These are phyloP conservation scores for Varecia variegata DNA, from an alignment of 2,797 vertebrate genomes.

Conservation along the genomic window DNA sequence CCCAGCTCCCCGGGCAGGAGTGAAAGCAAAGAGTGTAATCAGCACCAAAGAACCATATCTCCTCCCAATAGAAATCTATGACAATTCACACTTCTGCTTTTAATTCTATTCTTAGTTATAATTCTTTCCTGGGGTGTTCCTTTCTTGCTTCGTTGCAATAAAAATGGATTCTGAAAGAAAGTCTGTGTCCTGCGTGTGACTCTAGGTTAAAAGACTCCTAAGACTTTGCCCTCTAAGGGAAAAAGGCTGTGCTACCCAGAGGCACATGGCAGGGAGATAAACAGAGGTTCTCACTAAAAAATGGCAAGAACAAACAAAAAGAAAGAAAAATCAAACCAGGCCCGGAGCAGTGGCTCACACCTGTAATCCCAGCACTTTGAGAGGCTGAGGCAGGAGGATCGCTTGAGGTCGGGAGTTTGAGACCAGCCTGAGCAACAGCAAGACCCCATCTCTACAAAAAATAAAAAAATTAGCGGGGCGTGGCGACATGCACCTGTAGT, in stretches of 20 bases:
- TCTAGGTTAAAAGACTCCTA: not conserved
- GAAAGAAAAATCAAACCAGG: not conserved
- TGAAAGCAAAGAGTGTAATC: not conserved
- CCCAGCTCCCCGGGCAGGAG: not conserved
- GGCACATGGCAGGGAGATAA: not conserved
- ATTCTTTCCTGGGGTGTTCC: not conserved
- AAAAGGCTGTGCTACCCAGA: not conserved
- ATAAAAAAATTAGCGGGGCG: no score
- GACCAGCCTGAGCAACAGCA: not conserved
- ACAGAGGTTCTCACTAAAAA: not conserved
- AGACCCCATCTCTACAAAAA: not conserved
- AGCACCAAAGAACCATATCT: not conserved
- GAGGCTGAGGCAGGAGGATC: not conserved
- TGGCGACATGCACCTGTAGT: not conserved
- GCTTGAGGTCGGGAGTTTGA: not conserved
- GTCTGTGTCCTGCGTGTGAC: not conserved
- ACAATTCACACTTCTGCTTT: not conserved
- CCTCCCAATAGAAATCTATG: not conserved
- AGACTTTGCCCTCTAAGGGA: not conserved
- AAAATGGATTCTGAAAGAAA: conserved; percentile 33
- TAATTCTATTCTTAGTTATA: not conserved
- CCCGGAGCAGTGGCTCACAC: not conserved
- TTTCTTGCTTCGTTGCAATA: conserved; percentile 43
- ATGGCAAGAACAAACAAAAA: not conserved
- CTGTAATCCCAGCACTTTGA: not conserved